Evolutionary conservation across 2,888 invertebrate genomes (phyloP).

Genomic region (Brenthis ino): DNA sequence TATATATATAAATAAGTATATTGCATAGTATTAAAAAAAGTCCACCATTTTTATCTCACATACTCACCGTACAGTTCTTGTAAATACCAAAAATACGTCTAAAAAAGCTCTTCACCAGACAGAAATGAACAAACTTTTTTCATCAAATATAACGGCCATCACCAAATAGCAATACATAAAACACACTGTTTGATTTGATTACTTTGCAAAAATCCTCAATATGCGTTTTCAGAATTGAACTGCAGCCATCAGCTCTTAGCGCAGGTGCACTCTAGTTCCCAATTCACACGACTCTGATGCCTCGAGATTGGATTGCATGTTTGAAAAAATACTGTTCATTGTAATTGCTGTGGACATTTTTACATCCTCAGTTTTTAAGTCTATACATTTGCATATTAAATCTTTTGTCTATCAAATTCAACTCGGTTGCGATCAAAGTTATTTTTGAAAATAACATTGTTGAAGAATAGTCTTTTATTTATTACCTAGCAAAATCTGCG

Average conservation of each 20-base stretch:
- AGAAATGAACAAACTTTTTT: neutral
- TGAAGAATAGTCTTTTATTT: no score
- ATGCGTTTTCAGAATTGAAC: slow-evolving; percentile 58
- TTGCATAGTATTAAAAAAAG: no score
- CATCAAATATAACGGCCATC: slow-evolving; percentile 7
- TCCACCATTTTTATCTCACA: no score
- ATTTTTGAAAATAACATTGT: no score
- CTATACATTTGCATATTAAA: neutral
- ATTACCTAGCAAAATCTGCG: no score
- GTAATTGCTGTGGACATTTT: slow-evolving; percentile 10
- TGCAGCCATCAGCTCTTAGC: slow-evolving; percentile 48
- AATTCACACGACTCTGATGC: slow-evolving; percentile 56
- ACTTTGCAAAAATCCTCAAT: slow-evolving; percentile 42
- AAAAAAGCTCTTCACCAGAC: neutral
- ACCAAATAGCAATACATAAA: slow-evolving; percentile 14
- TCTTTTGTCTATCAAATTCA: no score
- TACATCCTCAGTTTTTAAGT: neutral
- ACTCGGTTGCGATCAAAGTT: no score
- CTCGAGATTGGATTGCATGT: slow-evolving; percentile 56
- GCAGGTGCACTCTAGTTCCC: slow-evolving; percentile 59
- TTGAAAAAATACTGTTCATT: slow-evolving; percentile 50
- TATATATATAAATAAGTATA: no score
- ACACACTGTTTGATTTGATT: slow-evolving; percentile 35
- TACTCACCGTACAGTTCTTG: no score
- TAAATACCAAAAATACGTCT: neutral